Evolutionary conservation across 2,113 vertebrate species (phyloP).

Genomic region (Zingel zingel): DNA sequence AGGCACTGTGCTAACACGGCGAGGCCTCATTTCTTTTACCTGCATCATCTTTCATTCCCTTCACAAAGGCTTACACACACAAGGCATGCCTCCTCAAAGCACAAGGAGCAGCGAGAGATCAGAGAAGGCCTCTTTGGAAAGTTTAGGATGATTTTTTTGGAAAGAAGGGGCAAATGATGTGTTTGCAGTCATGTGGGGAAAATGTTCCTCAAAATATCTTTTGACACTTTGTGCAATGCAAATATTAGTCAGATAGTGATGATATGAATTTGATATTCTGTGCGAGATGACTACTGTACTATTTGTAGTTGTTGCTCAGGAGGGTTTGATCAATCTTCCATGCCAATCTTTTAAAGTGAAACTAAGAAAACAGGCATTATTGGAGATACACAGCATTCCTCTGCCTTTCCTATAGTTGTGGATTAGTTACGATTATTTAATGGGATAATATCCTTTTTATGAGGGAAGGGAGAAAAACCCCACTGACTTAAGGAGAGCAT

Average conservation of each 20-base stretch:
- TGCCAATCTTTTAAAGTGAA: slow-evolving; percentile 24
- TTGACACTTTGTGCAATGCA: slow-evolving; percentile 14
- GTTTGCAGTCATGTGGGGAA: slow-evolving; percentile 44
- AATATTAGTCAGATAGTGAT: slow-evolving; percentile 23
- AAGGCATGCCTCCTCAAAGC: slow-evolving; percentile 36
- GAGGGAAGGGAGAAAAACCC: slow-evolving; percentile 23
- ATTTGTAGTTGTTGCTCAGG: slow-evolving; percentile 25
- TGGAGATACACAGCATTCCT: slow-evolving; percentile 40
- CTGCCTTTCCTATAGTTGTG: slow-evolving; percentile 49
- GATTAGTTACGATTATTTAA: slow-evolving; percentile 82
- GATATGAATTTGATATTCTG: slow-evolving; percentile 41
- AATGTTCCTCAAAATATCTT: slow-evolving; percentile 44
- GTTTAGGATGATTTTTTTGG: slow-evolving; percentile 45
- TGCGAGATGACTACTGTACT: background rate
- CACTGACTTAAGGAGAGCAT: slow-evolving; percentile 85
- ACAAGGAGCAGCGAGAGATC: slow-evolving; percentile 27
- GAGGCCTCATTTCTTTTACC: slow-evolving; percentile 24
- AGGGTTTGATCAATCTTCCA: slow-evolving; percentile 37
- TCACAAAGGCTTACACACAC: slow-evolving; percentile 9
- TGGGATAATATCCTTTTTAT: slow-evolving; percentile 83
- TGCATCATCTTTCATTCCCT: slow-evolving; percentile 20
- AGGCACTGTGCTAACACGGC: slow-evolving; percentile 27
- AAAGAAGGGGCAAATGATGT: slow-evolving; percentile 29
- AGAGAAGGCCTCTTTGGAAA: slow-evolving; percentile 24
- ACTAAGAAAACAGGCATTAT: slow-evolving; percentile 32